phyloP scores from a whole-genome alignment of 2,113 vertebrate species.

The human region GRCh38 chr14:74083001-74083500 shows the following conservation, averaged over 20 bases:
- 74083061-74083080: background rate
- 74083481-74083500: background rate
- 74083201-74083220: conserved; percentile 9
- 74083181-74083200: background rate
- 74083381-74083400: background rate
- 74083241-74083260: background rate
- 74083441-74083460: background rate
- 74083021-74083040: background rate
- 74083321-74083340: background rate
- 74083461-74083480: background rate
- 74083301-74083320: background rate
- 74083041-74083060: background rate
- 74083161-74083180: conserved; percentile 32
- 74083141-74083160: conserved; percentile 7
- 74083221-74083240: background rate
- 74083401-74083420: background rate
- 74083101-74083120: background rate
- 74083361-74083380: background rate
- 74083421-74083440: background rate
- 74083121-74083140: background rate
- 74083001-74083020: background rate
- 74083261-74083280: background rate
- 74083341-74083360: background rate
- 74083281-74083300: background rate
- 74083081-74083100: background rate